Percentiles rank a stretch among this genome's conserved stretches.
Conservation (phyloP, 2,113 vertebrate genomes). For the Aphelocoma coerulescens region DNA sequence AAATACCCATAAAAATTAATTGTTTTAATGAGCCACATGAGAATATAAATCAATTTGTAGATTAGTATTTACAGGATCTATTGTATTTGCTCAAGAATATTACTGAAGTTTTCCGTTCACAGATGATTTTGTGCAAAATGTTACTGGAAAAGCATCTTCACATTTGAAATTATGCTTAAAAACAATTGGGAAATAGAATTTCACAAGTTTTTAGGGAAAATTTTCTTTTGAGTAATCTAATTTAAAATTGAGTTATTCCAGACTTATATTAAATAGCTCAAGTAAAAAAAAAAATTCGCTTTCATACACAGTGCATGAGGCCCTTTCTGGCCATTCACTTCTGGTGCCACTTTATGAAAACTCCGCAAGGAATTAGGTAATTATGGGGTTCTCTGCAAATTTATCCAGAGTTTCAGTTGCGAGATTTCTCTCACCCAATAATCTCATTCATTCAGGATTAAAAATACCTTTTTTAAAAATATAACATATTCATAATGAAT, state of each 20-base stretch:
- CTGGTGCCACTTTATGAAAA: not conserved
- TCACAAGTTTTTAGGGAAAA: not conserved
- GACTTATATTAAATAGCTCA: not conserved
- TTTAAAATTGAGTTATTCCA: not conserved
- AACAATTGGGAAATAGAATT: not conserved
- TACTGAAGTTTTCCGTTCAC: not conserved
- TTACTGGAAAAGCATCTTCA: not conserved
- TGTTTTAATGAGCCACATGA: not conserved
- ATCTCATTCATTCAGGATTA: not conserved
- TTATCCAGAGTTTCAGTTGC: not conserved
- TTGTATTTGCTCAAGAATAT: not conserved
- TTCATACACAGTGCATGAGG: not conserved
- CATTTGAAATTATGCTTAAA: not conserved
- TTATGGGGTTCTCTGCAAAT: not conserved
- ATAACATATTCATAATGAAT: not conserved
- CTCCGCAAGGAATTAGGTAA: not conserved
- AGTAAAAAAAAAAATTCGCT: not conserved
- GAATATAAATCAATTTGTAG: not conserved
- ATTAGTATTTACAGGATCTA: not conserved
- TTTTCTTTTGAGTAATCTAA: not conserved
- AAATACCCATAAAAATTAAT: accelerated
- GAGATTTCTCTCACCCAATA: not conserved
- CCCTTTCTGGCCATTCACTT: not conserved
- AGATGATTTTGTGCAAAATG: not conserved
- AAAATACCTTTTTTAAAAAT: not conserved